Base-by-base conservation (phyloP, 2,797 vertebrate species). In the Eulemur coronatus region DNA sequence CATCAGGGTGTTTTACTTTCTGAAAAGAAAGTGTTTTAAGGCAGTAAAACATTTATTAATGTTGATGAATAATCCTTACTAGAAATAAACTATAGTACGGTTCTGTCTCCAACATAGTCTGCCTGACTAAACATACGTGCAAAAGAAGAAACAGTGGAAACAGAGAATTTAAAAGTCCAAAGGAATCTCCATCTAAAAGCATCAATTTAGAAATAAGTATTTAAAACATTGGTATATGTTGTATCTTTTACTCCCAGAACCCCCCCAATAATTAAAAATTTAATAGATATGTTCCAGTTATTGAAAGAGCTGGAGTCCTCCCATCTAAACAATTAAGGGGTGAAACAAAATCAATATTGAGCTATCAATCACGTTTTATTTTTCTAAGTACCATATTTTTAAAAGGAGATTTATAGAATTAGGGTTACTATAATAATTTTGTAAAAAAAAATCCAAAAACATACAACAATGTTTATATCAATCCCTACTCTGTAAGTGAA, bases 1-100 rank as follows among this genome's bases (percentile, higher is more conserved):
- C 8, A 67, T 67, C 18, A 72, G 55, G 38, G 4, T 70, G 18
- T 8, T 84, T 80, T 7, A 63, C 52, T 84, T 84, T 1, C 78
- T 22, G 6, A 24, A 72, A 91, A 70, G 55, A 72, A 91, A 82
- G 73, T 20, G 20, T 59, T 96, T 95, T 57, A 93, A 93, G 80
- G 24, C 24, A 6, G 46, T 30, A 81, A 87, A 96, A 33, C 10
- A 30, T 18, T 50, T 72, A 59, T 67, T 55, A 80, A 67, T 52
- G 30, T 35, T 46, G 46, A 72, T n/a, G 63, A 96, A 80, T 48
- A 80, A 87, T 69, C 38, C 5, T 85, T 46, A 22, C n/a, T 52
- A 80, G 70, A 76, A 69, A 96, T 63, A 78, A 86, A 91, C 41
- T 48, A 75, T 17, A 52, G 35, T 61, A 76, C 12, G 41, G 33